These are phyloP conservation scores for Alectoris magna DNA, from an alignment of 2,797 vertebrate species.

Conservation along the genomic window DNA sequence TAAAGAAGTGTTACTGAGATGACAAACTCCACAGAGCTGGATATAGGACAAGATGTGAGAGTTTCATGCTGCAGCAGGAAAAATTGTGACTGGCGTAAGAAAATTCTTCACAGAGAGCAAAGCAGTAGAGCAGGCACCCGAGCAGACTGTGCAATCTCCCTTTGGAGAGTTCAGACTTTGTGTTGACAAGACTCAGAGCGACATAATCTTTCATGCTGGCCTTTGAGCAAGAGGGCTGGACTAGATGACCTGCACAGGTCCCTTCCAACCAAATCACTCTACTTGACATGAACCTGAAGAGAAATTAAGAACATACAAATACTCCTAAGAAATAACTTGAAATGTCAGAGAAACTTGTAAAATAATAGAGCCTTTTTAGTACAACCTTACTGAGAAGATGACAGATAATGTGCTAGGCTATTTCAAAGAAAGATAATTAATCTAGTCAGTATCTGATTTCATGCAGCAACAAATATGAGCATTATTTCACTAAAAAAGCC, in stretches of 20 bases:
- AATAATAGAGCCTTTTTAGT: background rate
- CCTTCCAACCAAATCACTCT: background rate
- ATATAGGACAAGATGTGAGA: background rate
- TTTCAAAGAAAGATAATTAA: background rate
- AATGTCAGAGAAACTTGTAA: background rate
- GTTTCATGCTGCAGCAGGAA: background rate
- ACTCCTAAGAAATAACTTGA: background rate
- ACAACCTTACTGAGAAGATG: background rate
- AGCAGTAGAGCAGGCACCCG: background rate
- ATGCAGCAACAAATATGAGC: background rate
- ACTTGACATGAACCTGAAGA: background rate
- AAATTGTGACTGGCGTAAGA: background rate
- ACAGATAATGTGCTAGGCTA: background rate
- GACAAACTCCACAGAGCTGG: background rate
- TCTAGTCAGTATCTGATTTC: background rate
- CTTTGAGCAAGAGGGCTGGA: background rate
- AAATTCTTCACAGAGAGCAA: background rate
- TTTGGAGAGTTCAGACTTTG: background rate
- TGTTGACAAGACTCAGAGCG: background rate
- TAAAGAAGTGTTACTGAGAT: accelerated
- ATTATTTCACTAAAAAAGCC: background rate
- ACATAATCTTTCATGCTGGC: background rate
- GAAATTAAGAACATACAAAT: background rate
- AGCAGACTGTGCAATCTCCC: background rate
- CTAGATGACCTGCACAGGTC: background rate